Evolutionary conservation across 2,113 vertebrate species (phyloP).

Genomic region (Triplophysa siluroides): DNA sequence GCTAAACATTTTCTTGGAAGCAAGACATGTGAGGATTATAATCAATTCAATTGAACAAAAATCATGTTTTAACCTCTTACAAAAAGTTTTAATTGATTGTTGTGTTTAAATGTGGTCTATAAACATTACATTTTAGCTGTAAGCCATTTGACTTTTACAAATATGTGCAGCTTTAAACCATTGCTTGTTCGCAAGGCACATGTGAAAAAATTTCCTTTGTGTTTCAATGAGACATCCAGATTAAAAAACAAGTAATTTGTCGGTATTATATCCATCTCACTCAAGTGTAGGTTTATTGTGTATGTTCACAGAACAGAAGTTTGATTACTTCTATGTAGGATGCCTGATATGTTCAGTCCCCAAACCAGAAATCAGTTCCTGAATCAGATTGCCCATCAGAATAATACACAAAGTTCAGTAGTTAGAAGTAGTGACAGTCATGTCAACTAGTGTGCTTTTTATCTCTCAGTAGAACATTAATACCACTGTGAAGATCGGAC

Average conservation of each 20-base stretch:
- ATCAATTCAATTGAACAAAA: not conserved
- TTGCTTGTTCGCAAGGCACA: not conserved
- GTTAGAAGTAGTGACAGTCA: not conserved
- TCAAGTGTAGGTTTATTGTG: constrained; percentile 15
- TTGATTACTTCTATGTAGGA: constrained; percentile 4
- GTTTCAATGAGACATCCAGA: not conserved
- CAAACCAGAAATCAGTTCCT: constrained; percentile 6
- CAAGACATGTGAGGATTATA: not conserved
- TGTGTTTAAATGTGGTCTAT: not conserved
- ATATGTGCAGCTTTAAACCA: constrained; percentile 1
- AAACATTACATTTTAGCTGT: not conserved
- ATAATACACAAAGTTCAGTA: not conserved
- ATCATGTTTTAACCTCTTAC: not conserved
- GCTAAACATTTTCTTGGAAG: not conserved
- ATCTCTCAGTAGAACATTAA: not conserved
- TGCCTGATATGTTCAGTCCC: not conserved
- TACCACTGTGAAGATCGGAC: not conserved
- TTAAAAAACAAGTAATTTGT: not conserved
- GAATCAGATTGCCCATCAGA: not conserved
- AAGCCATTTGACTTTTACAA: not conserved
- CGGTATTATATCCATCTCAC: not conserved
- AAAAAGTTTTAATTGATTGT: not conserved
- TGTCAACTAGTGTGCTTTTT: not conserved
- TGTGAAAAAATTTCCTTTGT: not conserved
- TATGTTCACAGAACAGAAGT: constrained; percentile 25